Evolutionary conservation across 2,113 vertebrate species (phyloP).

Genomic region (Charina bottae): DNA sequence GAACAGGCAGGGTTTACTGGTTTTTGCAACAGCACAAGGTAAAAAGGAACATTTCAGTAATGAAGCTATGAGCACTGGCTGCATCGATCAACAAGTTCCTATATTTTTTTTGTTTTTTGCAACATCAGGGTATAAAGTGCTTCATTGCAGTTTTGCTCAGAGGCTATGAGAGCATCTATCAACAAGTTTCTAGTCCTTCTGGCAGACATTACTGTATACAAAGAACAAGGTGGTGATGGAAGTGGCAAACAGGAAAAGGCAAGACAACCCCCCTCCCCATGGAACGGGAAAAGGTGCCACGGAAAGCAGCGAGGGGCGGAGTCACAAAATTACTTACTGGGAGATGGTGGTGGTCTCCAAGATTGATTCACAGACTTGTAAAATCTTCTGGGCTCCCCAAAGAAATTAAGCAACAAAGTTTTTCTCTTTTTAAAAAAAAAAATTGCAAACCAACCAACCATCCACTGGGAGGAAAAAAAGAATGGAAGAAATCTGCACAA

Average conservation of each 20-base stretch:
- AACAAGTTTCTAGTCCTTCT: not conserved
- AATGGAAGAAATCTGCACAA: conserved; percentile 19
- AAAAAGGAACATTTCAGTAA: not conserved
- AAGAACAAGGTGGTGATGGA: not conserved
- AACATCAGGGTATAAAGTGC: not conserved
- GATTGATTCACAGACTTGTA: conserved; percentile 47
- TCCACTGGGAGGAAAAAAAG: not conserved
- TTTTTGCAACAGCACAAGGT: not conserved
- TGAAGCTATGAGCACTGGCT: not conserved
- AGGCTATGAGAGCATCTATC: not conserved
- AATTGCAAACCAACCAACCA: conserved; percentile 26
- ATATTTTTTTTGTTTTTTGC: not conserved
- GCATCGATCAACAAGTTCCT: not conserved
- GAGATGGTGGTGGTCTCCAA: conserved; percentile 17
- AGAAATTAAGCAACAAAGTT: conserved; percentile 35
- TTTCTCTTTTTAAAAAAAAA: conserved; percentile 18
- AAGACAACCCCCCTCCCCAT: not conserved
- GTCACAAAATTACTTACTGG: conserved; percentile 49
- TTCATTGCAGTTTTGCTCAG: not conserved
- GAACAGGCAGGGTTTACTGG: not conserved
- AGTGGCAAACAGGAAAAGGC: not conserved
- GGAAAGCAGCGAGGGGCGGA: not conserved
- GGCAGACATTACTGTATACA: not conserved
- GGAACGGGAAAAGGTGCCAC: not conserved
- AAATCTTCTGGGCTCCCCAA: conserved; percentile 39